phyloP scores from a whole-genome alignment of 2,888 invertebrate genomes.

The Hermaeophaga mercurialis region DNA sequence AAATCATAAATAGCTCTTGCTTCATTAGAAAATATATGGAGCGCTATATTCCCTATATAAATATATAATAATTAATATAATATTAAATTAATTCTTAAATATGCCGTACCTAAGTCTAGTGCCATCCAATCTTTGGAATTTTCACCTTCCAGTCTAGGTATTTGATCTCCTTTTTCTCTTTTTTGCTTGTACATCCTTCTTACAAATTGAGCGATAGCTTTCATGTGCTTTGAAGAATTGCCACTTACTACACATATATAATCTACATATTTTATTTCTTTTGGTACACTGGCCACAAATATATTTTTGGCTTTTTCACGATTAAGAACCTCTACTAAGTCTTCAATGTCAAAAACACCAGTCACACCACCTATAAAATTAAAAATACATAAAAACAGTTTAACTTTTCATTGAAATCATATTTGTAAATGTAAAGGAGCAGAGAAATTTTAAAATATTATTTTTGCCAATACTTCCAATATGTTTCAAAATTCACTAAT shows the following conservation, averaged over 20 bases:
- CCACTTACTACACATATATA: slow-evolving; percentile 83
- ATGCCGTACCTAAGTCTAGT: slow-evolving; percentile 86
- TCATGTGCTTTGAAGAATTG: slow-evolving; percentile 74
- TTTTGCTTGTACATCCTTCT: slow-evolving; percentile 79
- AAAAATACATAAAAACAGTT: too few relatives aligned
- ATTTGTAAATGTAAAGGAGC: too few relatives aligned
- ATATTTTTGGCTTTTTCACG: slow-evolving; percentile 80
- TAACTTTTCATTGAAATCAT: too few relatives aligned
- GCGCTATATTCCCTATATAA: slow-evolving; percentile 83
- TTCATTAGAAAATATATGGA: slow-evolving; percentile 82
- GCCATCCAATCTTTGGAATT: slow-evolving; percentile 84
- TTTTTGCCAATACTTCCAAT: too few relatives aligned
- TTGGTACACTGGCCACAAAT: slow-evolving; percentile 79
- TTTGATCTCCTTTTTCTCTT: slow-evolving; percentile 63
- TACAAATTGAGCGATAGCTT: slow-evolving; percentile 75
- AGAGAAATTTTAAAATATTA: too few relatives aligned
- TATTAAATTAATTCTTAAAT: not conserved
- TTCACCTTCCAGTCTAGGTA: slow-evolving; percentile 80
- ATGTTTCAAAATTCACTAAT: too few relatives aligned
- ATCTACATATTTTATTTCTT: slow-evolving; percentile 78
- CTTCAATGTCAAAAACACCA: slow-evolving; percentile 90
- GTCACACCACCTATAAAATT: slow-evolving; percentile 72
- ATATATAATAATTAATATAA: slow-evolving; percentile 22
- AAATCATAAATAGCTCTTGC: slow-evolving; percentile 79
- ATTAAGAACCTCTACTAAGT: slow-evolving; percentile 75